Conservation (phyloP, 1,140 invertebrate genomes). For the Lutraria rhynchaena region DNA sequence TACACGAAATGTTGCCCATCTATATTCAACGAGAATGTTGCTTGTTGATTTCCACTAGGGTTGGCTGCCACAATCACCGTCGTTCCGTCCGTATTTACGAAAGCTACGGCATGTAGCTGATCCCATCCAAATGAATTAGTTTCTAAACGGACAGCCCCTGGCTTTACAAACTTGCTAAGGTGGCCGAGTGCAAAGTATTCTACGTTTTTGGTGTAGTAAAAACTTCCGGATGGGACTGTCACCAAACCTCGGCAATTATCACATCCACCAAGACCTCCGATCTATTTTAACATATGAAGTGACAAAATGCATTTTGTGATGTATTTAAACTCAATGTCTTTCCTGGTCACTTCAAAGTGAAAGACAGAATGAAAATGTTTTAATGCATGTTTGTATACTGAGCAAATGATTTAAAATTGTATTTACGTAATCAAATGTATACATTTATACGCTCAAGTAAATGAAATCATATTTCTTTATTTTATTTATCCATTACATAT, state of each 20-base stretch:
- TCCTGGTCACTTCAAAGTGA: too few relatives aligned
- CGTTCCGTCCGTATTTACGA: conserved; percentile 62
- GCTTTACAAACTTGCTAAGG: conserved; percentile 63
- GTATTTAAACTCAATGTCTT: too few relatives aligned
- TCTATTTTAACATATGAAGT: too few relatives aligned
- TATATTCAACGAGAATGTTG: conserved; percentile 30
- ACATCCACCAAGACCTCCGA: conserved; percentile 61
- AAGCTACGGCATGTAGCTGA: conserved; percentile 63
- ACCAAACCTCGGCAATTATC: conserved; percentile 65
- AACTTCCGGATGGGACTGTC: conserved; percentile 46
- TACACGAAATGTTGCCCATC: conserved; percentile 50
- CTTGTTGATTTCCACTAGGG: conserved; percentile 11
- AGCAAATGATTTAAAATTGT: too few relatives aligned
- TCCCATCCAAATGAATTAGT: conserved; percentile 53
- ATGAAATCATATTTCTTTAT: too few relatives aligned
- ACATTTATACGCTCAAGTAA: too few relatives aligned
- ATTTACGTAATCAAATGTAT: too few relatives aligned
- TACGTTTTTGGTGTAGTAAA: conserved; percentile 58
- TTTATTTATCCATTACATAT: too few relatives aligned
- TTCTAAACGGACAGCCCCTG: conserved; percentile 62
- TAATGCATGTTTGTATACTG: too few relatives aligned
- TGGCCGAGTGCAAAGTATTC: conserved; percentile 69
- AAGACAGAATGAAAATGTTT: too few relatives aligned
- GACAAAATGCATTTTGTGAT: too few relatives aligned
- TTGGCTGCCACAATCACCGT: conserved; percentile 62